Conservation (phyloP, 2,888 invertebrate species). For the Cartodere bifasciata region DNA sequence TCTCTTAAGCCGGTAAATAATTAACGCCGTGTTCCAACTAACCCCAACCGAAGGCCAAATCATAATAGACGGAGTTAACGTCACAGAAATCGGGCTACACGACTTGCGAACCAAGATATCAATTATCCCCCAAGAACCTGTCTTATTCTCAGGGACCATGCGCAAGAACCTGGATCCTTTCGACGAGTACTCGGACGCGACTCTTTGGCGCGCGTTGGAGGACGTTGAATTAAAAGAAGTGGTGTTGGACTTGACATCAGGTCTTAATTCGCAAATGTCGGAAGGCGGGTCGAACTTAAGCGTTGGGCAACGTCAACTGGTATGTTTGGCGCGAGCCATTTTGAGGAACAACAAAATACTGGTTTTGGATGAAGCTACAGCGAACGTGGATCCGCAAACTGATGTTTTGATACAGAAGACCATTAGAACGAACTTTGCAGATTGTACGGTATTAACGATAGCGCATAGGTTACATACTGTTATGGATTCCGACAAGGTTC, state of each 20-base stretch:
- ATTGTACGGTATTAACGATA: constrained; percentile 71
- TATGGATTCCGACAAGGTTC: constrained; percentile 71
- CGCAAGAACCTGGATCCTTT: constrained; percentile 86
- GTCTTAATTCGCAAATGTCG: constrained; percentile 37
- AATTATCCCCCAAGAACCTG: no score
- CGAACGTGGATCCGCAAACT: constrained; percentile 68
- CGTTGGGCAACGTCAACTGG: constrained; percentile 49
- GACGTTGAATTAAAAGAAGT: constrained; percentile 65
- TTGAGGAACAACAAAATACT: constrained; percentile 32
- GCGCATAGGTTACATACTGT: constrained; percentile 76
- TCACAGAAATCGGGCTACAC: no score
- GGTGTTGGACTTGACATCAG: constrained; percentile 34
- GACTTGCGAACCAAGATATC: no score
- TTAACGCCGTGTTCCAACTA: no score
- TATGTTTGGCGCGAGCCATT: constrained; percentile 55
- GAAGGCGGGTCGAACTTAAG: constrained; percentile 46
- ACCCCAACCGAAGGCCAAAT: no score
- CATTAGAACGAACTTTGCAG: constrained; percentile 58
- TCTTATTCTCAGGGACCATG: no score
- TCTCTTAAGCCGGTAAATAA: no score
- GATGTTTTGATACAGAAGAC: constrained; percentile 65
- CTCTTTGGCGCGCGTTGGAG: constrained; percentile 69
- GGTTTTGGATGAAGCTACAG: constrained; percentile 58
- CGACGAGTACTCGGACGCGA: constrained; percentile 59
- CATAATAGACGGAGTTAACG: no score